Evolutionary conservation across 1,140 invertebrate genomes (phyloP).

Genomic region (Danaus melanippus): DNA sequence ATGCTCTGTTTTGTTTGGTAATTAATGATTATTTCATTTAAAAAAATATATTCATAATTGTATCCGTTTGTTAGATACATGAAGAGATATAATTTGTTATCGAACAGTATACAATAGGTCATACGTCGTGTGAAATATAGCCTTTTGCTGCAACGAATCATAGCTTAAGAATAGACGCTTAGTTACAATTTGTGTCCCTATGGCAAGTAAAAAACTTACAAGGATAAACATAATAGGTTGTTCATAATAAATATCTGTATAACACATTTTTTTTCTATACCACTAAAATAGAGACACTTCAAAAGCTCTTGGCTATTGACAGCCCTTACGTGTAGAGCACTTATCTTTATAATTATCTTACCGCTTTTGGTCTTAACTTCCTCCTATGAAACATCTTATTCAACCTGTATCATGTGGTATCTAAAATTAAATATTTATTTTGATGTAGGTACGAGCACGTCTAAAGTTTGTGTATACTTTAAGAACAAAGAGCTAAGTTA

Average conservation of each 20-base stretch:
- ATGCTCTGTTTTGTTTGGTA: too few species aligned
- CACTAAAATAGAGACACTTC: slow-evolving; percentile 1
- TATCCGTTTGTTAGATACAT: slow-evolving; percentile 3
- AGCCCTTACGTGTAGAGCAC: slow-evolving; percentile 15
- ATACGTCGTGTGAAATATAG: slow-evolving; percentile 47
- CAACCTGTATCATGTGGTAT: too few species aligned
- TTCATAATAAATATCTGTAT: too few species aligned
- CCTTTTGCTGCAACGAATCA: slow-evolving; percentile 30
- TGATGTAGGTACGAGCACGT: too few species aligned
- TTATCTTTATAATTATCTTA: slow-evolving; percentile 15
- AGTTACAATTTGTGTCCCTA: too few species aligned
- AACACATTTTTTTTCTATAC: too few species aligned
- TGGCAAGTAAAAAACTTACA: too few species aligned
- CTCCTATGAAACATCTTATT: slow-evolving; percentile 1
- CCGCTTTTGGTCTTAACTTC: slow-evolving; percentile 14
- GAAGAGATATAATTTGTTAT: slow-evolving; percentile 41
- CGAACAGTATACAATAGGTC: slow-evolving; percentile 42
- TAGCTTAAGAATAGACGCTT: slow-evolving; percentile 12
- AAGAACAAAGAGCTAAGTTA: slow-evolving; percentile 17
- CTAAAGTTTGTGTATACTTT: slow-evolving; percentile 2
- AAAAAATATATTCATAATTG: too few species aligned
- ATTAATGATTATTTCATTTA: too few species aligned
- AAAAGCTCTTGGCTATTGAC: slow-evolving; percentile 16
- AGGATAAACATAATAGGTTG: too few species aligned
- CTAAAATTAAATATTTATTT: too few species aligned